Conservation (phyloP, 2,113 vertebrate genomes). For the Lipotes vexillifer region DNA sequence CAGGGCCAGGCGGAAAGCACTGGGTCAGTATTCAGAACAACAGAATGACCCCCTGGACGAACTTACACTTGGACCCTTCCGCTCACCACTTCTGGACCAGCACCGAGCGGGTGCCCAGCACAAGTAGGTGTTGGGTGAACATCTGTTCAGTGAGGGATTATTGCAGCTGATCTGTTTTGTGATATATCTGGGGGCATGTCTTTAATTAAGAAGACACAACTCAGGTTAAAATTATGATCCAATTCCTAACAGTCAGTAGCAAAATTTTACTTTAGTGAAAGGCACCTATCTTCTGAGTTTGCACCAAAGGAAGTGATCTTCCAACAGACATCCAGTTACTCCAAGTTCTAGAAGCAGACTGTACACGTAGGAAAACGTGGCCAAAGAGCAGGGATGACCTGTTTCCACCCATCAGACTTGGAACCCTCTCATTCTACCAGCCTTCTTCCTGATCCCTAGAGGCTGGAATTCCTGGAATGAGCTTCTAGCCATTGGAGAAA, state of each 20-base stretch:
- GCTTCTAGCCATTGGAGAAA: neutral
- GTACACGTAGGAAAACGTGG: neutral
- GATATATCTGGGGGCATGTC: neutral
- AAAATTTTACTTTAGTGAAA: neutral
- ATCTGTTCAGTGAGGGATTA: neutral
- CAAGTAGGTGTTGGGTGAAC: neutral
- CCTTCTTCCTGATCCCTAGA: neutral
- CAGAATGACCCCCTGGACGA: fast-evolving
- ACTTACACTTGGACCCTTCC: neutral
- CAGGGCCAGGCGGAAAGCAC: neutral
- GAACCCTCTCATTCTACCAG: neutral
- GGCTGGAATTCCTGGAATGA: neutral
- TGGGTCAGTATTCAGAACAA: neutral
- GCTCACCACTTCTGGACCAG: neutral
- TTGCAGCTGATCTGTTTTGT: neutral
- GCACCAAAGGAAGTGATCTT: neutral
- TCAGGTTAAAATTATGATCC: neutral
- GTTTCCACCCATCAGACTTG: neutral
- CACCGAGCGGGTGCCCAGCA: no score
- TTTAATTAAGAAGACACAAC: neutral
- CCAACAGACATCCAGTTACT: neutral
- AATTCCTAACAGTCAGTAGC: neutral
- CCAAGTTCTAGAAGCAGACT: neutral
- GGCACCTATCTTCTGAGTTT: neutral
- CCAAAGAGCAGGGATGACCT: neutral